phyloP scores from a whole-genome alignment of 2,888 invertebrate species.

The Polylopha cassiicola region DNA sequence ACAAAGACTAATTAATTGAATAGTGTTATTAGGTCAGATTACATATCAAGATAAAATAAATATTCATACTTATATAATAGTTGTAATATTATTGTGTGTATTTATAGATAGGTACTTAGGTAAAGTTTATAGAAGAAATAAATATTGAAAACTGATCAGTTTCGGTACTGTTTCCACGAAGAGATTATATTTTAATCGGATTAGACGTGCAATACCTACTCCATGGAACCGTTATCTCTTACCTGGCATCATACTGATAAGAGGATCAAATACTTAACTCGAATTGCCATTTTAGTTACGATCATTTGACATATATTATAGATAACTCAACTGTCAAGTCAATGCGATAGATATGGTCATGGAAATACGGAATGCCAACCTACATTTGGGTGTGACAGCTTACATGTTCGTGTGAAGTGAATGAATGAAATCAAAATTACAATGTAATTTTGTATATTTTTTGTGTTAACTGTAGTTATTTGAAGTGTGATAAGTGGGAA shows the following conservation, averaged over 20 bases:
- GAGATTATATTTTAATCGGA: slow-evolving; percentile 3
- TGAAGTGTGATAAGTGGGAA: slow-evolving; percentile 5
- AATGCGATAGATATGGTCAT: slow-evolving; percentile 1
- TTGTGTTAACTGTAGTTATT: slow-evolving; percentile 7
- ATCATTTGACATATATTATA: no score
- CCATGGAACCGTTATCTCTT: slow-evolving; percentile 12
- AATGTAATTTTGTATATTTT: neutral
- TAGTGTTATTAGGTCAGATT: no score
- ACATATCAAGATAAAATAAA: no score
- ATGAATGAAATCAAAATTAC: neutral
- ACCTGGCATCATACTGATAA: slow-evolving; percentile 16
- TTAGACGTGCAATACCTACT: slow-evolving; percentile 8
- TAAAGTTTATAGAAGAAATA: no score
- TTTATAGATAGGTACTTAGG: no score
- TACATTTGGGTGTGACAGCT: neutral
- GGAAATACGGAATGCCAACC: neutral
- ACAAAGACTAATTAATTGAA: no score
- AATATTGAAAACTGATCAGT: no score
- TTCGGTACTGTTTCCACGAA: no score
- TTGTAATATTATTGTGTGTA: no score
- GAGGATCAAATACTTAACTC: slow-evolving; percentile 8
- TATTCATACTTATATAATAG: no score
- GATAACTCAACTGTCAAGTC: neutral
- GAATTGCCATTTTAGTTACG: no score
- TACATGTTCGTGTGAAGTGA: neutral